These are phyloP conservation scores for Peromyscus maniculatus DNA, from an alignment of 2,113 vertebrate genomes.

Conservation along the genomic window DNA sequence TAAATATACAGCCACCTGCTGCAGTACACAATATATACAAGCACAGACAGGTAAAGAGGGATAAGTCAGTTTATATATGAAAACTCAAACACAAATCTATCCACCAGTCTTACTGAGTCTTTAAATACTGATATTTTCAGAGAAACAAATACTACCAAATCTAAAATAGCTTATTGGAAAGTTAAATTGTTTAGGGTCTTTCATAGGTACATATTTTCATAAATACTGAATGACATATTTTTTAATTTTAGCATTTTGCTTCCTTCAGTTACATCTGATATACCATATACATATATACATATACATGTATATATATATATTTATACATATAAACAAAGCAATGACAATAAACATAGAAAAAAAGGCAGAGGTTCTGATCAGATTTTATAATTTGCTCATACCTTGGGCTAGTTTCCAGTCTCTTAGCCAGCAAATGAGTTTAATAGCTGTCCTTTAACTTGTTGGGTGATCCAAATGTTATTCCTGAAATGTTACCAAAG, in stretches of 20 bases:
- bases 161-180: not conserved
- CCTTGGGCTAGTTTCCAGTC: not conserved
- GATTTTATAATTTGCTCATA: not conserved
- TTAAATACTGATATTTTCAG: slow-evolving; percentile 46
- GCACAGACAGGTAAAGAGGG: not conserved
- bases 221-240: not conserved
- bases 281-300: not conserved
- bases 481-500: not conserved
- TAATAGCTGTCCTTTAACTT: not conserved
- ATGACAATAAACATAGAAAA: not conserved
- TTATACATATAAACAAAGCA: not conserved
- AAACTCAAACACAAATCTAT: not conserved
- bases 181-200: not conserved
- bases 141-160: not conserved
- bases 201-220: not conserved
- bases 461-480: not conserved
- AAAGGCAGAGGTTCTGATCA: not conserved
- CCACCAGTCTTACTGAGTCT: not conserved
- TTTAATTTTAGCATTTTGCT: slow-evolving; percentile 31
- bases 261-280: not conserved
- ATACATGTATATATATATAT: not conserved
- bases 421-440: not conserved
- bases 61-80: not conserved
- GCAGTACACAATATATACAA: not conserved
- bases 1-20: not conserved